phyloP scores from a whole-genome alignment of 2,113 vertebrate species.

The Dipodomys merriami region DNA sequence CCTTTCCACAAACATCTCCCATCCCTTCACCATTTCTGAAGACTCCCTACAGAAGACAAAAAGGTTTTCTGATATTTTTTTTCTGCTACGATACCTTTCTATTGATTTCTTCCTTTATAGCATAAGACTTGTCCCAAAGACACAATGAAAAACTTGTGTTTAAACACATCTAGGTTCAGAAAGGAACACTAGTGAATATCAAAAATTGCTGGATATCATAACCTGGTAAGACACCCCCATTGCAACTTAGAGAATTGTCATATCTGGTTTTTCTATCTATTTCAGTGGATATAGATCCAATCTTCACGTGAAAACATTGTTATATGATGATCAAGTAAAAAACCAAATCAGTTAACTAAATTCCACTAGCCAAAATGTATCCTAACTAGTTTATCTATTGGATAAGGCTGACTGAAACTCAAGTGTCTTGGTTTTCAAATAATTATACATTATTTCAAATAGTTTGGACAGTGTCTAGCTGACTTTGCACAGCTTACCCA shows the following conservation, averaged over 20 bases:
- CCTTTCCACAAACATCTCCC: neutral
- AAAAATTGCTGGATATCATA: neutral
- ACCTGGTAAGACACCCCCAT: neutral
- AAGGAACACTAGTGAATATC: neutral
- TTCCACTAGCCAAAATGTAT: neutral
- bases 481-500: neutral
- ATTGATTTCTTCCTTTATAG: neutral
- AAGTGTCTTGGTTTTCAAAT: slow-evolving; percentile 47
- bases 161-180: neutral
- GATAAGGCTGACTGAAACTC: neutral
- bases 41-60: neutral
- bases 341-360: neutral
- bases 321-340: neutral
- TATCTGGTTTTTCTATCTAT: neutral
- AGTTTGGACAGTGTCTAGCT: neutral
- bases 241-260: neutral
- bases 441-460: slow-evolving; percentile 22
- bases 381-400: neutral
- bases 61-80: neutral
- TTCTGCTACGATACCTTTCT: neutral
- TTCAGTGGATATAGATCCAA: neutral
- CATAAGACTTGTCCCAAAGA: neutral
- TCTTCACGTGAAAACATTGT: slow-evolving; percentile 5
- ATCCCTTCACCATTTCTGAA: neutral
- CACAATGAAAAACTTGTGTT: neutral